Evolutionary conservation across 2,113 vertebrate species (phyloP).

Genomic region (Anseranas semipalmata): DNA sequence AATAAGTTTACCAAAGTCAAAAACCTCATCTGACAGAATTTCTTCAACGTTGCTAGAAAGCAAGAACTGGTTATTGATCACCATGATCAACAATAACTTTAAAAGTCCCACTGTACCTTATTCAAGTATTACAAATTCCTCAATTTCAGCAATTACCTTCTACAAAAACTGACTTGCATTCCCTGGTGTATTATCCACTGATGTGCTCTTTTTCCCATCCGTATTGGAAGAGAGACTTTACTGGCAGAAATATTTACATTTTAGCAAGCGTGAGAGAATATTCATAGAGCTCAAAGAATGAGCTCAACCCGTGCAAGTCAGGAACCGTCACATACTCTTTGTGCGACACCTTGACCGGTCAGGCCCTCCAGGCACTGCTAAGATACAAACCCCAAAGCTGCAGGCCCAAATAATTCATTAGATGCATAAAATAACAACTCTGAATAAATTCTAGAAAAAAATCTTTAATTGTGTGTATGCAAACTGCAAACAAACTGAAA

Average conservation of each 20-base stretch:
- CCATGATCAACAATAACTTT: background rate
- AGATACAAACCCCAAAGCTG: background rate
- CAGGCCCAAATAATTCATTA: background rate
- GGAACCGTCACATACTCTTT: background rate
- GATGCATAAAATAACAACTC: background rate
- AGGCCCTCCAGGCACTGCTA: background rate
- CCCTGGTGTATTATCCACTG: background rate
- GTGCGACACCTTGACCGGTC: background rate
- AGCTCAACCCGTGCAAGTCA: background rate
- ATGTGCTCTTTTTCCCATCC: background rate
- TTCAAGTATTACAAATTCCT: background rate
- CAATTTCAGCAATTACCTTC: background rate
- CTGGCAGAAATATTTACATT: background rate
- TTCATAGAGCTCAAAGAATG: background rate
- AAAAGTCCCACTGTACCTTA: background rate
- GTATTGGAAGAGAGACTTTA: background rate
- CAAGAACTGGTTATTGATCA: background rate
- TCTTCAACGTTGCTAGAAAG: background rate
- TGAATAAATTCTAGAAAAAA: background rate
- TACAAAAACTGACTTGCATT: background rate
- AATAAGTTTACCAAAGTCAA: background rate
- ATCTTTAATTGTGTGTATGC: background rate
- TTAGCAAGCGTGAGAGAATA: background rate
- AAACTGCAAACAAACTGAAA: background rate
- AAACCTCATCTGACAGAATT: background rate